Base-by-base conservation (phyloP, 2,888 invertebrate genomes). In the Yponomeuta sedellus region DNA sequence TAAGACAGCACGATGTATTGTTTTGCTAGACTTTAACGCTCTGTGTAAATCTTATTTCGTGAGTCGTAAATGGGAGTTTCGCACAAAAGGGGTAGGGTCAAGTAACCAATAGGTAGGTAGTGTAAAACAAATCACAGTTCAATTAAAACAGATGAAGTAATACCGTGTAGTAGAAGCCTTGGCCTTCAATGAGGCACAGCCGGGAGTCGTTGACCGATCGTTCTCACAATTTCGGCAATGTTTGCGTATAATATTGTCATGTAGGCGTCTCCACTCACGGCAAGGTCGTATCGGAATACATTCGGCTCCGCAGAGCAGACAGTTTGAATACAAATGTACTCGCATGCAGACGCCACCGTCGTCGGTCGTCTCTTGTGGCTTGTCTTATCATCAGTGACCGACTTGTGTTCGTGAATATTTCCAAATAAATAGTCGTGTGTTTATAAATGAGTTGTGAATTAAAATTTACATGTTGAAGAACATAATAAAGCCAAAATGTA, bases 221-320 rank as follows among this genome's bases (percentile, higher is more conserved):
- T 62, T 64, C 58, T 62, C 25, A 44, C 66, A 61, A 66, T 66
- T 65, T 65, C 52, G 52, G 59, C 70, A 63, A 70, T 81, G 74
- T 83, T 82, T 83, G 76, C 75, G 71, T 79, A 76, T 73, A 70
- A 73, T 75, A 75, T 80, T 82, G 68, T 65, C 52, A 82, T 83
- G 89, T 88, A 84, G 88, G 86, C 77, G 85, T 81, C 72, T 78
- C 57, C 56, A 82, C 65, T 81, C 71, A 67, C 20, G 56, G 70
- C 86, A 88, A 88, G 89, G 88, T 81, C 82, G 72, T 70, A 74
- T 71, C 71, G 71, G 68, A 67, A 75, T 40, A 28, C 34, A 66
- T 28, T 44, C 20, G 11, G n/a, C 34, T 34, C 8, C 5, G 34
- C 5, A 34, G 8, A 34, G 6, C 20, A 10, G 59, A 25, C 75